These are phyloP conservation scores for Heliconius ethilla DNA, from an alignment of 2,888 invertebrate genomes.

Conservation along the genomic window DNA sequence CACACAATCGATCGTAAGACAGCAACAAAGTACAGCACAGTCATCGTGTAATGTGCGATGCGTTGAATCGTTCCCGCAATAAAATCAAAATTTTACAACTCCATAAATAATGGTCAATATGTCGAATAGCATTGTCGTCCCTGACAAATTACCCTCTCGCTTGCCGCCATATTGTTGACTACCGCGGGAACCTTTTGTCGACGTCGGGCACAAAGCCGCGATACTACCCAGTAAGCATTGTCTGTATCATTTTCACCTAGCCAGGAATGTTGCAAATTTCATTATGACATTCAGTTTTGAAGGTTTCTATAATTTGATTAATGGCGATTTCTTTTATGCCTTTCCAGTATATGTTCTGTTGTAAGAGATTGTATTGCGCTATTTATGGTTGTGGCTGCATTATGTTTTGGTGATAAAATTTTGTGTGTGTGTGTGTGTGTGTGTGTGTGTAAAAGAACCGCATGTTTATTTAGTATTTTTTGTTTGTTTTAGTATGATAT, in stretches of 20 bases:
- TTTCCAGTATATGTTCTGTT: conserved; percentile 55
- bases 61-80: conserved; percentile 76
- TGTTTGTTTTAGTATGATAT: neutral
- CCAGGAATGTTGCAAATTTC: conserved; percentile 69
- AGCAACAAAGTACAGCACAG: conserved; percentile 67
- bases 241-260: conserved; percentile 77
- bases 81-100: conserved; percentile 73
- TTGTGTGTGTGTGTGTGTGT: neutral
- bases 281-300: conserved; percentile 69
- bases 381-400: conserved; percentile 47
- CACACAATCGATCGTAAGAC: too few species aligned
- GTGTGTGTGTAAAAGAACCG: neutral
- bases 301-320: conserved; percentile 66
- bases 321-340: conserved; percentile 62
- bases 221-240: conserved; percentile 71
- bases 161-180: conserved; percentile 75
- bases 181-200: conserved; percentile 68
- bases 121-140: conserved; percentile 78
- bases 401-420: conserved; percentile 6
- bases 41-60: conserved; percentile 73
- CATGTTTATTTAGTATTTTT: neutral
- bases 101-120: conserved; percentile 82
- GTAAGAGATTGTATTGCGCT: conserved; percentile 66
- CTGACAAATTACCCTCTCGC: conserved; percentile 79
- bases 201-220: conserved; percentile 62